Percentiles rank a stretch among this genome's conserved stretches.
phyloP scores from a whole-genome alignment of 2,113 vertebrate species.

The Urocynchramus pylzowi region DNA sequence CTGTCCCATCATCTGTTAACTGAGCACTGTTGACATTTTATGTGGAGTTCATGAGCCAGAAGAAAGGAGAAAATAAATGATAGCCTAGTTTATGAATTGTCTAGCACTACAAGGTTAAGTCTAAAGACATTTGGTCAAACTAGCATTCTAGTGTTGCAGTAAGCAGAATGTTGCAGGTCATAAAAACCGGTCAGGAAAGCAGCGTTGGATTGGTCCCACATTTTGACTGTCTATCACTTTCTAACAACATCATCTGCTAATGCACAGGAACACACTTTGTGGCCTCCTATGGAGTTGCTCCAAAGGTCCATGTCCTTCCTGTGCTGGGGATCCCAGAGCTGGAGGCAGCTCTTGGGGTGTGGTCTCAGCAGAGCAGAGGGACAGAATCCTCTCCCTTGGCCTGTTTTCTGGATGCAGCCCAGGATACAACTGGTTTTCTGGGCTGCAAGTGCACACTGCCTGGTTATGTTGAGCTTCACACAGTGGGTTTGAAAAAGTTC shows the following conservation, averaged over 20 bases:
- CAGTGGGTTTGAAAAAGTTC: not conserved
- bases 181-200: not conserved
- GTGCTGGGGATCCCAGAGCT: not conserved
- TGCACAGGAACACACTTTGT: not conserved
- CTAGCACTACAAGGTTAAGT: not conserved
- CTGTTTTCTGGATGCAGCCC: not conserved
- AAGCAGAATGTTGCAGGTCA: not conserved
- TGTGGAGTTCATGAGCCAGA: not conserved
- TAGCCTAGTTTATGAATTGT: not conserved
- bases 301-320: not conserved
- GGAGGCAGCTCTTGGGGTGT: accelerated
- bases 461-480: not conserved
- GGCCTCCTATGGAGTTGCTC: not conserved
- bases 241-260: not conserved
- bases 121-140: not conserved
- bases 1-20: not conserved
- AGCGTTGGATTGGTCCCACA: not conserved
- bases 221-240: not conserved
- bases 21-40: not conserved
- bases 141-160: not conserved
- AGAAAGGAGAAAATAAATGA: not conserved
- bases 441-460: not conserved
- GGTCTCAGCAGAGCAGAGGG: not conserved
- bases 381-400: not conserved
- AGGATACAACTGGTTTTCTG: not conserved